Percentiles rank a stretch among this genome's conserved stretches.
Evolutionary conservation across 2,113 vertebrate genomes (phyloP).

Genomic region (Spizaetus ornatus): DNA sequence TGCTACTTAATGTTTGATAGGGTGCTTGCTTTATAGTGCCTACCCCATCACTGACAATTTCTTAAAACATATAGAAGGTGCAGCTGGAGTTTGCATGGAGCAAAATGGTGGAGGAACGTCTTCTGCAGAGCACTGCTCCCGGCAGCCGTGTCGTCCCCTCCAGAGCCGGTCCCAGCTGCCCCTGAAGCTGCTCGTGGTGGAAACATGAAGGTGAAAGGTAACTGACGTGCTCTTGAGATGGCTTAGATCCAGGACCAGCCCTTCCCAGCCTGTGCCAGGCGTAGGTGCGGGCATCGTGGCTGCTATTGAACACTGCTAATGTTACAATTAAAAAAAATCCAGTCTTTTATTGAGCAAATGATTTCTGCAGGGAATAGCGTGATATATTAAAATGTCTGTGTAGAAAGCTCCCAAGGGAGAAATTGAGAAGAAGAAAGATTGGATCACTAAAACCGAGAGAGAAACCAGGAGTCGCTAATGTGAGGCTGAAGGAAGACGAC

Average conservation of each 20-base stretch:
- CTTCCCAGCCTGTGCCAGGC: neutral
- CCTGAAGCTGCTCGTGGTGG: accelerated
- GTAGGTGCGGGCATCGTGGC: accelerated
- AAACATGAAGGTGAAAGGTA: neutral
- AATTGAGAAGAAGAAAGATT: conserved; percentile 51
- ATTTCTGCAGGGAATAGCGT: conserved; percentile 39
- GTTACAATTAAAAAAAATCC: conserved; percentile 10
- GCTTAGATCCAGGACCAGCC: neutral
- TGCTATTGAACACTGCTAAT: neutral
- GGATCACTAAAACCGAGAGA: conserved; percentile 47
- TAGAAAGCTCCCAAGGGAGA: conserved; percentile 41
- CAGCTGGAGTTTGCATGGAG: neutral
- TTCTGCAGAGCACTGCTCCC: neutral
- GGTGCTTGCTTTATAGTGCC: neutral
- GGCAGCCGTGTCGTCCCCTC: neutral
- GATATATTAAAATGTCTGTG: conserved; percentile 41
- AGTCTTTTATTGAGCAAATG: conserved; percentile 32
- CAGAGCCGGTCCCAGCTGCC: neutral
- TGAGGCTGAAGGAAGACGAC: neutral
- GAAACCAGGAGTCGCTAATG: conserved; percentile 28
- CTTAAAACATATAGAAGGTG: neutral
- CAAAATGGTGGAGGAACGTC: neutral
- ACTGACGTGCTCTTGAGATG: neutral
- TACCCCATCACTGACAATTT: neutral
- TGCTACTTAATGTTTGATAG: neutral